Conservation (phyloP, 2,797 vertebrate species). For the Pempheris klunzingeri region DNA sequence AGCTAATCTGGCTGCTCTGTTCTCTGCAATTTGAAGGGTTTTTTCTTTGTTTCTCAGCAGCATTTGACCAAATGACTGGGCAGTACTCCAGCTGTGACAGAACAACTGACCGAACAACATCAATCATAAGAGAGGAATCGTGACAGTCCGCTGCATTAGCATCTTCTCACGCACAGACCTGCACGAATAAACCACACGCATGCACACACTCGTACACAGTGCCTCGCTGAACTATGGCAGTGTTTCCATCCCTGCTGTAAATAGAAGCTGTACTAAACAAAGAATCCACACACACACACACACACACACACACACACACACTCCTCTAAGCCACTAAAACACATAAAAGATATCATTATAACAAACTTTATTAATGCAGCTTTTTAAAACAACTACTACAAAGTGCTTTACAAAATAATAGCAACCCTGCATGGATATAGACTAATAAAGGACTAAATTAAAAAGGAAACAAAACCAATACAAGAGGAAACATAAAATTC, state of each 20-base stretch:
- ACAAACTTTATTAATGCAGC: constrained; percentile 9
- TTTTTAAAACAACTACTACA: not conserved
- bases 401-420: constrained; percentile 9
- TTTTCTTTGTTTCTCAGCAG: too few species aligned
- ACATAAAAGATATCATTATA: constrained; percentile 9
- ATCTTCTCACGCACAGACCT: not conserved
- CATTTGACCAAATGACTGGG: too few species aligned
- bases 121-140: too few species aligned
- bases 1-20: too few species aligned
- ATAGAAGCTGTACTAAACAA: too few species aligned
- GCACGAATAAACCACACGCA: not conserved
- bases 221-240: too few species aligned
- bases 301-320: not conserved
- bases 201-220: not conserved
- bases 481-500: constrained; percentile 1
- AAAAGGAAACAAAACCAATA: constrained; percentile 1
- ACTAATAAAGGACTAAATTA: not conserved
- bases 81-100: too few species aligned
- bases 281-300: not conserved
- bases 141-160: too few species aligned
- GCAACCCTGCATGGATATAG: constrained; percentile 8
- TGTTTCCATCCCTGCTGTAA: not conserved
- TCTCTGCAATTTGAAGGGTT: too few species aligned
- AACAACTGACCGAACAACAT: too few species aligned
- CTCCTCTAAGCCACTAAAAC: not conserved